Evolutionary conservation across 2,888 invertebrate species (phyloP).

Genomic region (Elysia crispata): DNA sequence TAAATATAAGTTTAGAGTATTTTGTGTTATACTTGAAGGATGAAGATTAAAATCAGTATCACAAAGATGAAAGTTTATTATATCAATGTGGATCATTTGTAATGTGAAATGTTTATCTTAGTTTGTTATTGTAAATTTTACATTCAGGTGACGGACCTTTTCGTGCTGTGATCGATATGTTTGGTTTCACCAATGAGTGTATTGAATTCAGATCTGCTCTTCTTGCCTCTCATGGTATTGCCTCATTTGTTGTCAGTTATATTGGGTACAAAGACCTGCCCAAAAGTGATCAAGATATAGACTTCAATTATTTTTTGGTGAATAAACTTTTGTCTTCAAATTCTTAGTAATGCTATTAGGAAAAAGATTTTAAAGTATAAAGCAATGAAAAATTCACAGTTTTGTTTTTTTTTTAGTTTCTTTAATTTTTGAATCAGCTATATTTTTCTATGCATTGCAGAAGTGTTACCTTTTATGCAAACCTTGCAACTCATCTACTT

Average conservation of each 20-base stretch:
- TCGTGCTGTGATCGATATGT: slow-evolving; percentile 48
- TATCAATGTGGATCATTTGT: too few species aligned
- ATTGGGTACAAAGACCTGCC: slow-evolving; percentile 54
- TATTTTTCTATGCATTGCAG: too few species aligned
- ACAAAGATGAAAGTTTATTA: not conserved
- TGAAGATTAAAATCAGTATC: not conserved
- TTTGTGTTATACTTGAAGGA: too few species aligned
- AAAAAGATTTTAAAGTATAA: too few species aligned
- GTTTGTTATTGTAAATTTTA: not conserved
- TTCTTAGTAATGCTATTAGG: too few species aligned
- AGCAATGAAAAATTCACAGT: too few species aligned
- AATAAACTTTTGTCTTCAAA: slow-evolving; percentile 13
- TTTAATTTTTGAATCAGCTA: too few species aligned
- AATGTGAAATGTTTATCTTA: too few species aligned
- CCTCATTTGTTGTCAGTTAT: slow-evolving; percentile 42
- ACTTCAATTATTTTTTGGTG: slow-evolving; percentile 61
- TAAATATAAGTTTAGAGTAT: too few species aligned
- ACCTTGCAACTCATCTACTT: too few species aligned
- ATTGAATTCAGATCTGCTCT: slow-evolving; percentile 44
- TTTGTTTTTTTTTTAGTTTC: too few species aligned
- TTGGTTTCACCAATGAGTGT: slow-evolving; percentile 41
- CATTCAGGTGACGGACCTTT: slow-evolving; percentile 43
- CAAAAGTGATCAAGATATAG: slow-evolving; percentile 38
- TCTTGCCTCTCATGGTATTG: slow-evolving; percentile 49
- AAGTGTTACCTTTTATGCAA: too few species aligned